phyloP scores from a whole-genome alignment of 1,140 invertebrate species.

The Tetragnatha versicolor region DNA sequence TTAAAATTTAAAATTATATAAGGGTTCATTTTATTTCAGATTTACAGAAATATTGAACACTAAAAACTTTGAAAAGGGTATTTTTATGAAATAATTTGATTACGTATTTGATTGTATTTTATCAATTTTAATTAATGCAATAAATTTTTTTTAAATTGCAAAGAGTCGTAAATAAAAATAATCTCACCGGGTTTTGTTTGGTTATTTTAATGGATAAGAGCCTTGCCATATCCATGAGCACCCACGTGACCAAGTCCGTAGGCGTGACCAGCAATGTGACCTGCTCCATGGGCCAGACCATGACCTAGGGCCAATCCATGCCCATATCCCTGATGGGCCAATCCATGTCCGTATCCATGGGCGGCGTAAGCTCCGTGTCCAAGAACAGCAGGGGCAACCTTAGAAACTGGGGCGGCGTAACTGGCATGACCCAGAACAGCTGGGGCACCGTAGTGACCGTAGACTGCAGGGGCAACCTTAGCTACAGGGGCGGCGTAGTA shows the following conservation, averaged over 20 bases:
- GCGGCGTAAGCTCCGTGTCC: constrained; percentile 14
- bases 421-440: not conserved
- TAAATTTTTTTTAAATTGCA: not conserved
- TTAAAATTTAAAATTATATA: not conserved
- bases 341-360: not conserved
- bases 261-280: not conserved
- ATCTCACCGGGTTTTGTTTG: not conserved
- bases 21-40: not conserved
- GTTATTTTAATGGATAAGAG: not conserved
- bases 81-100: not conserved
- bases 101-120: not conserved
- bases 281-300: not conserved
- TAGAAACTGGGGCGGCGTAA: not conserved
- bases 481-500: constrained; percentile 52
- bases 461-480: not conserved
- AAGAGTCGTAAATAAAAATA: not conserved
- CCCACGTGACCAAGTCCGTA: not conserved
- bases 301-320: not conserved
- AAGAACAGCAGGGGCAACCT: not conserved
- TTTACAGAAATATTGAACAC: not conserved
- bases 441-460: not conserved
- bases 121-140: not conserved
- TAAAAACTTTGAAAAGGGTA: not conserved
- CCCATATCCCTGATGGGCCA: not conserved
- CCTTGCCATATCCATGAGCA: not conserved